Conservation (phyloP, 2,113 vertebrate genomes). For the Peucedramus taeniatus region DNA sequence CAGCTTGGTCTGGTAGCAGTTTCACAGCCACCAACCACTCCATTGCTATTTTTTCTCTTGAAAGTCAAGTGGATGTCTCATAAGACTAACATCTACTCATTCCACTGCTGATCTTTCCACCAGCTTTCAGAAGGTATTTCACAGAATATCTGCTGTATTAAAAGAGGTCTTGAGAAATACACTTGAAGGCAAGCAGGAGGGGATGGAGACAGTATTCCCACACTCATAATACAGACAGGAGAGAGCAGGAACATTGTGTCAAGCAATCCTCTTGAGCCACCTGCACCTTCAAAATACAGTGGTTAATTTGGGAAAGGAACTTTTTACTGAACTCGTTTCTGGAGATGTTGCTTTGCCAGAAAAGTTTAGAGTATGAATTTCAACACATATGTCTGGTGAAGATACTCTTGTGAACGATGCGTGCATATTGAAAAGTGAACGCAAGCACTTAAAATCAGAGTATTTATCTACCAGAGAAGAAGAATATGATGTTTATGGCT, state of each 20-base stretch:
- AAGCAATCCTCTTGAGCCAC: background rate
- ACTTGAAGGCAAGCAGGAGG: background rate
- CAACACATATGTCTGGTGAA: background rate
- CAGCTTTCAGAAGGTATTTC: background rate
- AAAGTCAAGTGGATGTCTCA: background rate
- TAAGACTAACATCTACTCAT: background rate
- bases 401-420: background rate
- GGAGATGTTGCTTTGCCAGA: background rate
- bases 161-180: background rate
- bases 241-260: background rate
- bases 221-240: background rate
- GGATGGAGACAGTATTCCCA: background rate
- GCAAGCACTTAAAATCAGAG: background rate
- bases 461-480: background rate
- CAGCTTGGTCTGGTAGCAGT: background rate
- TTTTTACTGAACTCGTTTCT: background rate
- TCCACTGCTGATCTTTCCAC: background rate
- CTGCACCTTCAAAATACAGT: background rate
- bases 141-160: background rate
- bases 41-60: background rate
- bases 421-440: background rate
- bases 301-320: background rate
- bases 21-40: background rate
- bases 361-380: background rate
- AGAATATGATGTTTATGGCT: background rate